Percentiles rank a stretch among this genome's conserved stretches.
phyloP scores from a whole-genome alignment of 2,888 invertebrate species.

The Orchestes rusci region DNA sequence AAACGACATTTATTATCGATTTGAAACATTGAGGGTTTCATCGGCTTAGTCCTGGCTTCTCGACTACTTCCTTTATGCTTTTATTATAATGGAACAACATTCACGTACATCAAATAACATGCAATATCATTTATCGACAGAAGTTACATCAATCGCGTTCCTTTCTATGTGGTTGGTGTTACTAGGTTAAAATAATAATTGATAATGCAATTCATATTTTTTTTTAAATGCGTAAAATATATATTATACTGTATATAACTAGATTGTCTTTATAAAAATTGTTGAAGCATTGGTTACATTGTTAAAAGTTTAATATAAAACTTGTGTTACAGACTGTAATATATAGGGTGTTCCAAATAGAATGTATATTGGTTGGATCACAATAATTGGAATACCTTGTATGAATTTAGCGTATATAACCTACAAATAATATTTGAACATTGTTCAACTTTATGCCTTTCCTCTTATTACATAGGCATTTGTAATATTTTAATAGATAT shows the following conservation, averaged over 20 bases:
- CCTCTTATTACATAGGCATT: constrained; percentile 30
- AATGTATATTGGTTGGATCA: not conserved
- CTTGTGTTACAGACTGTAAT: constrained; percentile 23
- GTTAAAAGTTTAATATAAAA: constrained; percentile 29
- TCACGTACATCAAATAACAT: too few relatives aligned
- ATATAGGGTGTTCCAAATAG: constrained; percentile 13
- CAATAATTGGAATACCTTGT: constrained; percentile 13
- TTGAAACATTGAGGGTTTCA: too few relatives aligned
- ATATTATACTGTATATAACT: constrained; percentile 19
- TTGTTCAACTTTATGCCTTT: constrained; percentile 34
- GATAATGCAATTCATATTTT: not conserved
- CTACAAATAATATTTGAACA: constrained; percentile 29
- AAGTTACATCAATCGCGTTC: not conserved
- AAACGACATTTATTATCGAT: too few relatives aligned
- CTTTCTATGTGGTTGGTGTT: too few relatives aligned
- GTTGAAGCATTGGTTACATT: constrained; percentile 30
- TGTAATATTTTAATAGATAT: constrained; percentile 34
- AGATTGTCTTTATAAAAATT: constrained; percentile 26
- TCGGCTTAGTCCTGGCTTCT: too few relatives aligned
- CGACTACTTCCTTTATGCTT: too few relatives aligned
- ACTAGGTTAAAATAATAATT: not conserved
- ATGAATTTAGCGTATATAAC: constrained; percentile 26
- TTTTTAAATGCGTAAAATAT: constrained; percentile 1
- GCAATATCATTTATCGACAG: not conserved
- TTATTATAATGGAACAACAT: too few relatives aligned